A percentile compares a stretch with the other conserved stretches of the same genome.
Conservation (phyloP, 2,888 invertebrate species). For the Conus canariensis region DNA sequence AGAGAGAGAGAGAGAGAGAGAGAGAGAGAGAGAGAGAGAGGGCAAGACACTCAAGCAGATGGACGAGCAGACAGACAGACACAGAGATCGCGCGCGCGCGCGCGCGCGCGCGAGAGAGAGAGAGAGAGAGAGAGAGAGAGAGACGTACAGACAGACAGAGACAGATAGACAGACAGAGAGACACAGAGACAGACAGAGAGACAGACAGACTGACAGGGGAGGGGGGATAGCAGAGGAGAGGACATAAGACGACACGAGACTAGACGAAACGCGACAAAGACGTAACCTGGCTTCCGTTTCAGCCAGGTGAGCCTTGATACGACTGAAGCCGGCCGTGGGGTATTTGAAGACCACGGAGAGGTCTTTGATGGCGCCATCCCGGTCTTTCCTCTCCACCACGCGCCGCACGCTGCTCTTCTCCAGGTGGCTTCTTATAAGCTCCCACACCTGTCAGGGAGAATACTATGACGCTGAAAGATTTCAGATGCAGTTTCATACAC, state of each 20-base stretch:
- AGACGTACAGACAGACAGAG: not conserved
- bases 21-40: not conserved
- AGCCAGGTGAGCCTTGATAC: conserved; percentile 14
- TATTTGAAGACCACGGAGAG: not conserved
- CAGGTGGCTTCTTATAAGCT: not conserved
- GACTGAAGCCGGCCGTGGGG: conserved; percentile 15
- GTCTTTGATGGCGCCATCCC: not conserved
- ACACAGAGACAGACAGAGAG: not conserved
- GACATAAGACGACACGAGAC: not conserved
- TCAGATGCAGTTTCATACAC: not conserved
- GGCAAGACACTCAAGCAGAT: not conserved
- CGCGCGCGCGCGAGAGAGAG: not conserved
- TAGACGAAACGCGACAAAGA: no score
- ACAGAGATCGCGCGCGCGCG: no score
- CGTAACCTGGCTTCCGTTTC: conserved; percentile 33
- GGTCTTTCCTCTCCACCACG: not conserved
- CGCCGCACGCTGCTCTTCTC: not conserved
- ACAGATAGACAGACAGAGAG: not conserved
- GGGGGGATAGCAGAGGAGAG: not conserved
- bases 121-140: conserved; percentile 7
- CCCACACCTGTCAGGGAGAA: not conserved
- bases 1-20: not conserved
- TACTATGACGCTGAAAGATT: not conserved
- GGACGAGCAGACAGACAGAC: not conserved
- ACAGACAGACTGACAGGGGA: not conserved